Evolutionary conservation across 2,888 invertebrate genomes (phyloP).

Genomic region (Copidosoma aretas): DNA sequence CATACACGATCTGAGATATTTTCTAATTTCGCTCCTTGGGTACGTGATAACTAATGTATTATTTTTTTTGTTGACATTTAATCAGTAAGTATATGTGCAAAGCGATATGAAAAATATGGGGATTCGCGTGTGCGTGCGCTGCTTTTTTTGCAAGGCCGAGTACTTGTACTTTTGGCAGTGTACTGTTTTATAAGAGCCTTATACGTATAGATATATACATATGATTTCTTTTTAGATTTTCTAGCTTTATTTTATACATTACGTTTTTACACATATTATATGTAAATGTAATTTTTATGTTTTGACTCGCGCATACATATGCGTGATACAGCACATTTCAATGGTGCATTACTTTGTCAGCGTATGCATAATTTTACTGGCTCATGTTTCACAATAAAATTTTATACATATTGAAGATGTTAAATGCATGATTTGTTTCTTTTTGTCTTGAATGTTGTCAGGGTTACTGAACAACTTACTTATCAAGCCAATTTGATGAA

Average conservation of each 20-base stretch:
- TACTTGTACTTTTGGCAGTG: slow-evolving; percentile 1
- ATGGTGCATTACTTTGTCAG: slow-evolving; percentile 32
- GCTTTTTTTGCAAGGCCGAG: not conserved
- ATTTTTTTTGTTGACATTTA: not conserved
- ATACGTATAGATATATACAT: not conserved
- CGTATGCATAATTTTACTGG: slow-evolving; percentile 28
- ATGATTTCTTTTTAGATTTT: slow-evolving; percentile 7
- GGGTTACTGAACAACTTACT: slow-evolving; percentile 14
- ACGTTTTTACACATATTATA: slow-evolving; percentile 18
- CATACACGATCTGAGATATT: too few species aligned
- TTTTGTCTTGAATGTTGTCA: slow-evolving; percentile 15
- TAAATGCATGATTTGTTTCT: slow-evolving; percentile 28
- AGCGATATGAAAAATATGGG: not conserved
- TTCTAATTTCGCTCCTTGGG: too few species aligned
- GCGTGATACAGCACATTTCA: slow-evolving; percentile 16
- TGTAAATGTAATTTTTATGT: not conserved
- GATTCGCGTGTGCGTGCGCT: slow-evolving; percentile 3
- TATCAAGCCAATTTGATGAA: too few species aligned
- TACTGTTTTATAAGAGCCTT: slow-evolving; percentile 11
- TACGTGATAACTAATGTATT: not conserved
- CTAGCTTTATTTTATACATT: slow-evolving; percentile 22
- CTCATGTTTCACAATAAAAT: slow-evolving; percentile 34
- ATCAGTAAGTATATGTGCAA: too few species aligned
- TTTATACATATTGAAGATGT: slow-evolving; percentile 27
- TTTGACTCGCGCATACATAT: slow-evolving; percentile 9